Evolutionary conservation across 1,140 invertebrate genomes (phyloP).

Genomic region (Scylla paramamosain): DNA sequence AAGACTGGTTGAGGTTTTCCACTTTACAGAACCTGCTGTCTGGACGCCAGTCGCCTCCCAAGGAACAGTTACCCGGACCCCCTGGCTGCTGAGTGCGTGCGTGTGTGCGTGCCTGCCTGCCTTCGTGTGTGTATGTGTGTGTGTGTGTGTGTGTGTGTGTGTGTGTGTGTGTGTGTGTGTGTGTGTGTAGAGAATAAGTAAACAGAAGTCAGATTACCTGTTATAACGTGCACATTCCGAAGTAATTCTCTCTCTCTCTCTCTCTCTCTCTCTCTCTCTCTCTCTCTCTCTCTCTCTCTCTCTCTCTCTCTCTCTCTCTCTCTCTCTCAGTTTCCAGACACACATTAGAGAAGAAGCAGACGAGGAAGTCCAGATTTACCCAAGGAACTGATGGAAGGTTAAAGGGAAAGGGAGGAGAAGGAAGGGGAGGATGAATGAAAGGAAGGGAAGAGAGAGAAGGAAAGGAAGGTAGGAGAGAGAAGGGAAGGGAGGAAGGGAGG

Average conservation of each 20-base stretch:
- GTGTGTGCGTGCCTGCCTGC: background rate
- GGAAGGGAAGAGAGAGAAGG: background rate
- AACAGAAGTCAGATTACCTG: background rate
- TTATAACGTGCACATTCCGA: background rate
- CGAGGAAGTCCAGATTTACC: too few relatives aligned
- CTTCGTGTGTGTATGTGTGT: background rate
- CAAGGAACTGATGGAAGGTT: background rate
- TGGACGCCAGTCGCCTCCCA: background rate
- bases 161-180: conserved; percentile 5
- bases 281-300: too few relatives aligned
- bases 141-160: conserved; percentile 5
- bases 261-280: too few relatives aligned
- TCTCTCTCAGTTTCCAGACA: background rate
- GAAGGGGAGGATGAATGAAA: background rate
- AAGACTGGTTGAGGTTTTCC: background rate
- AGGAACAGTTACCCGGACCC: background rate
- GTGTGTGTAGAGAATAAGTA: background rate
- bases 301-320: too few relatives aligned
- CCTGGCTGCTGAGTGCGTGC: background rate
- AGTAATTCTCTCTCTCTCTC: too few relatives aligned
- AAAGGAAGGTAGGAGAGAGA: conserved; percentile 11
- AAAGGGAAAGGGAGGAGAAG: background rate
- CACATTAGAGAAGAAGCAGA: background rate
- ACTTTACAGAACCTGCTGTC: too few relatives aligned
- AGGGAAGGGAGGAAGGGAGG: background rate